These are phyloP conservation scores for Tethea ocularis DNA, from an alignment of 2,888 invertebrate genomes.

Conservation along the genomic window DNA sequence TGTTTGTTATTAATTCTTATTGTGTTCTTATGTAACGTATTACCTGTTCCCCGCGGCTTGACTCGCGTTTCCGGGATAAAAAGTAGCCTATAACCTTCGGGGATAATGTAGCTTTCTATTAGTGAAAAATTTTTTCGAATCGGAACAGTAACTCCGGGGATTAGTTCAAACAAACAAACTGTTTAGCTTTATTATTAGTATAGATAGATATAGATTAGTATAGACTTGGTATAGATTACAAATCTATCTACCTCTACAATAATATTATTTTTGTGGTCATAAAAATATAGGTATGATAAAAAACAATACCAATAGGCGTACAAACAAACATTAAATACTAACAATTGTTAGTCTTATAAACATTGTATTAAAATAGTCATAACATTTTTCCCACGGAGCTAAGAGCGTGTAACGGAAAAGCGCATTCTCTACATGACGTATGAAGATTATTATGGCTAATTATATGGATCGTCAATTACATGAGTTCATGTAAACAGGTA, in stretches of 20 bases:
- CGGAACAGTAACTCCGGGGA: too few species aligned
- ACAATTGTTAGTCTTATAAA: not conserved
- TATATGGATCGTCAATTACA: not conserved
- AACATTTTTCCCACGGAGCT: not conserved
- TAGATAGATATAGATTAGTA: too few species aligned
- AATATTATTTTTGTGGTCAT: not conserved
- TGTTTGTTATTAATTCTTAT: too few species aligned
- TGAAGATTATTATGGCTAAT: not conserved
- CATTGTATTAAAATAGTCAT: not conserved
- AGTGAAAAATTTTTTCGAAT: too few species aligned
- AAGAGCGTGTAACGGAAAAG: not conserved
- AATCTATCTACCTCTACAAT: not conserved
- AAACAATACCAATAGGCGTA: not conserved
- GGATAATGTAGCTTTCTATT: too few species aligned
- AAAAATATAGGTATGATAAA: not conserved
- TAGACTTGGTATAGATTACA: too few species aligned
- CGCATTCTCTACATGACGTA: not conserved
- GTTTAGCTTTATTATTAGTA: too few species aligned
- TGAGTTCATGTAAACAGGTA: slow-evolving; percentile 2
- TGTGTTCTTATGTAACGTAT: too few species aligned
- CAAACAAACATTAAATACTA: not conserved
- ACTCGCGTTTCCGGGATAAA: too few species aligned
- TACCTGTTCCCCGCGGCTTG: too few species aligned
- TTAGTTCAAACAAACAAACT: too few species aligned
- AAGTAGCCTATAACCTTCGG: too few species aligned